Evolutionary conservation across 2,888 invertebrate genomes (phyloP).

Genomic region (Bombylius discolor): DNA sequence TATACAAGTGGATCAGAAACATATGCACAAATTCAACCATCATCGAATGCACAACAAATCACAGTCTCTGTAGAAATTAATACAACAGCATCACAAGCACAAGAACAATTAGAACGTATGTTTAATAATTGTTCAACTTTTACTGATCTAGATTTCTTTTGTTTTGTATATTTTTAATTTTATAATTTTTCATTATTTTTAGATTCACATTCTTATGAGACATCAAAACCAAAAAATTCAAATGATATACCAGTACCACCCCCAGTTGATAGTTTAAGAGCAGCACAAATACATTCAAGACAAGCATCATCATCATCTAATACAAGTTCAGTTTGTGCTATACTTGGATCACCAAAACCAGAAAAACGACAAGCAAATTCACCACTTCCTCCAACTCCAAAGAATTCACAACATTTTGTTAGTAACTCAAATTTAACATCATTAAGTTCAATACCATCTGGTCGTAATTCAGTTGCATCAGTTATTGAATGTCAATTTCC

Average conservation of each 20-base stretch:
- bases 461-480: constrained; percentile 35
- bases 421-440: constrained; percentile 33
- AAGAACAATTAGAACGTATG: constrained; percentile 2
- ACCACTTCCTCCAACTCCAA: constrained; percentile 70
- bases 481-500: constrained; percentile 27
- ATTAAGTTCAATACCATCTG: constrained; percentile 19
- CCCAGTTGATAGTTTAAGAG: constrained; percentile 48
- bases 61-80: constrained; percentile 36
- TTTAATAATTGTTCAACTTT: not conserved
- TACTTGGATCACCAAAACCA: constrained; percentile 75
- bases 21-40: constrained; percentile 68
- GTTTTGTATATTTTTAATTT: not conserved
- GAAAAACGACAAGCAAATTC: constrained; percentile 84
- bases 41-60: constrained; percentile 26
- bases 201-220: constrained; percentile 35
- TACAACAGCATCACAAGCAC: constrained; percentile 11
- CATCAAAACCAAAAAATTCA: constrained; percentile 7
- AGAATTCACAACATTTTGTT: constrained; percentile 23
- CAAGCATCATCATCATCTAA: constrained; percentile 59
- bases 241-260: constrained; percentile 36
- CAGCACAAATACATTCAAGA: constrained; percentile 46
- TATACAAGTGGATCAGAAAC: constrained; percentile 73
- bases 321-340: constrained; percentile 55
- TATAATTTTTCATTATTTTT: not conserved
- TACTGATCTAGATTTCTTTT: not conserved